phyloP scores from a whole-genome alignment of 2,888 invertebrate species.

The Eremobia ochroleuca region DNA sequence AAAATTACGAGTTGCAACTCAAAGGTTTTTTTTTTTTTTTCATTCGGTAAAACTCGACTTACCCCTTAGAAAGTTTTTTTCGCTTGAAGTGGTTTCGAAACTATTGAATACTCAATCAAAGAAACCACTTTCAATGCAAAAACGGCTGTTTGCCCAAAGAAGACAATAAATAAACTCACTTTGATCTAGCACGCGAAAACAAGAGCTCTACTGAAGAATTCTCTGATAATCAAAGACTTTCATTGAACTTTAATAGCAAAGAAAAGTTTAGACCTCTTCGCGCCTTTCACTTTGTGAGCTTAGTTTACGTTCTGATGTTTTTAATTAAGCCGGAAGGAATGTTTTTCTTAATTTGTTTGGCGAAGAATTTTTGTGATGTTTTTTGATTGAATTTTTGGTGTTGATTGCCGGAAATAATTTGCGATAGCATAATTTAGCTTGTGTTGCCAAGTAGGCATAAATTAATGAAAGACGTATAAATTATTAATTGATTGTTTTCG shows the following conservation, averaged over 20 bases:
- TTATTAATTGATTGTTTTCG: not conserved
- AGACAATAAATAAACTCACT: constrained; percentile 43
- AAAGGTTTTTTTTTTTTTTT: not conserved
- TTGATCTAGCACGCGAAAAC: constrained; percentile 52
- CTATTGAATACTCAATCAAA: constrained; percentile 5
- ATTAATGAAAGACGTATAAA: not conserved
- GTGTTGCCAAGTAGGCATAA: not conserved
- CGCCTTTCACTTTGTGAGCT: constrained; percentile 31
- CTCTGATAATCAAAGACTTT: constrained; percentile 53
- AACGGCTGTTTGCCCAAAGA: constrained; percentile 40
- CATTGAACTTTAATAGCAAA: constrained; percentile 34
- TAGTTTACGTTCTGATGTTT: constrained; percentile 44
- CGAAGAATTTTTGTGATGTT: not conserved
- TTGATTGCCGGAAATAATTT: not conserved
- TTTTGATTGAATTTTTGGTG: not conserved
- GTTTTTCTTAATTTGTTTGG: constrained; percentile 46
- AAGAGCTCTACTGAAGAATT: constrained; percentile 37
- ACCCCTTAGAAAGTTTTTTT: not conserved
- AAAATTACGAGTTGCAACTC: not conserved
- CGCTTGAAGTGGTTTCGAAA: not conserved
- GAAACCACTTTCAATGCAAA: constrained; percentile 40
- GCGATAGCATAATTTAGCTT: not conserved
- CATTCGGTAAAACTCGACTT: not conserved
- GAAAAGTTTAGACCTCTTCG: constrained; percentile 41
- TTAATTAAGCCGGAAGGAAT: constrained; percentile 45